Percentiles rank a stretch among this genome's conserved stretches.
Conservation (phyloP, 2,888 invertebrate genomes). For the Epistrophella euchroma region DNA sequence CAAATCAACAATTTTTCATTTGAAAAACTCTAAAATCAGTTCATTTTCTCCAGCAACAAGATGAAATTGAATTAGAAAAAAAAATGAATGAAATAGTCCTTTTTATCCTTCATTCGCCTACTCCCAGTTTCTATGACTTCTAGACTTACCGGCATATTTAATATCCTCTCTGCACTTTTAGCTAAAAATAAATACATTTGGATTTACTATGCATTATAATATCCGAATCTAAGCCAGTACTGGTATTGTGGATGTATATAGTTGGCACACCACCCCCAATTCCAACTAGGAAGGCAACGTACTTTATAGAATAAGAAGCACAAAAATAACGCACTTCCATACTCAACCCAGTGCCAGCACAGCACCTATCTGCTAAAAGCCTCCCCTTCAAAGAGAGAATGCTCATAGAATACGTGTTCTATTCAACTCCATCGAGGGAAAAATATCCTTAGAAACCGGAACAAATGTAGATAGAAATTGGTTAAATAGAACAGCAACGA, state of each 20-base stretch:
- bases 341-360: background rate
- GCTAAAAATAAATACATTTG: constrained; percentile 5
- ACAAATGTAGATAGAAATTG: constrained; percentile 60
- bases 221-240: constrained; percentile 9
- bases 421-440: constrained; percentile 16
- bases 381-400: background rate
- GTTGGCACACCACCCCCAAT: background rate
- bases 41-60: constrained; percentile 8
- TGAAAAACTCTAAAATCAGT: background rate
- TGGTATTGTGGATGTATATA: background rate
- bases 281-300: background rate
- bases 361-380: background rate
- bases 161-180: background rate
- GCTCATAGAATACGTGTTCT: constrained; percentile 20
- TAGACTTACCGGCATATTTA: background rate
- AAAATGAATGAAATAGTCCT: background rate
- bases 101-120: constrained; percentile 1
- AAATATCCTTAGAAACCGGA: constrained; percentile 54
- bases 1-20: constrained; percentile 6
- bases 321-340: constrained; percentile 29
- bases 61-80: constrained; percentile 13
- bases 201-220: constrained; percentile 28
- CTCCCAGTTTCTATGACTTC: background rate
- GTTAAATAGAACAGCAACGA: constrained; percentile 62
- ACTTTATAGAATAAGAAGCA: background rate